phyloP scores from a whole-genome alignment of 2,888 invertebrate species.

The Thymelicus lineola region DNA sequence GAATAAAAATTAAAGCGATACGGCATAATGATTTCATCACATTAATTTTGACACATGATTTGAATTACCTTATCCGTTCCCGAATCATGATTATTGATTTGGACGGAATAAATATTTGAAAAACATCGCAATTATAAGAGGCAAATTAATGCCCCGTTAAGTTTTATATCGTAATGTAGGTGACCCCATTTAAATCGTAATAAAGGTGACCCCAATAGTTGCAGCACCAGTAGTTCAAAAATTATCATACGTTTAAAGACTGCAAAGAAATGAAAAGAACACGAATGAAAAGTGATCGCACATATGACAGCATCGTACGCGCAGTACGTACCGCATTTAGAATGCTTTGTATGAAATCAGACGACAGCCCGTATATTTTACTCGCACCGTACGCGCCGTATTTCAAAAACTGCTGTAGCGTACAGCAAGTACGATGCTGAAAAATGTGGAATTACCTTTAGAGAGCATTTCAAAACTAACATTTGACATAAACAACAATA shows the following conservation, averaged over 20 bases:
- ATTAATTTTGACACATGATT: not conserved
- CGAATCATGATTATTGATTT: not conserved
- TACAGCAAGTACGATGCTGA: too few relatives aligned
- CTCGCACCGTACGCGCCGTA: too few relatives aligned
- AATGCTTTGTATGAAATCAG: too few relatives aligned
- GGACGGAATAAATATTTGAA: not conserved
- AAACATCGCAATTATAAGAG: not conserved
- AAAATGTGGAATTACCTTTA: too few relatives aligned
- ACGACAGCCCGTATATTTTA: too few relatives aligned
- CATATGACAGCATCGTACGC: too few relatives aligned
- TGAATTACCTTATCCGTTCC: not conserved
- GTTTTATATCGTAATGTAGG: not conserved
- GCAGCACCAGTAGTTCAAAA: not conserved
- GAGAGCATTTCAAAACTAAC: not conserved
- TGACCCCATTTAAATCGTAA: not conserved
- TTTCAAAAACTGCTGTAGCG: too few relatives aligned
- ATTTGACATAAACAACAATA: not conserved
- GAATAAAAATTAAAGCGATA: conserved; percentile 12
- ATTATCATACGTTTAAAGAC: not conserved
- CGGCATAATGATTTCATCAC: not conserved
- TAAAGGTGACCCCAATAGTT: not conserved
- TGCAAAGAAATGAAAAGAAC: not conserved
- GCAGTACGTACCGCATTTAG: too few relatives aligned
- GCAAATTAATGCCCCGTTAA: not conserved
- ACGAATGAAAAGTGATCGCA: too few relatives aligned